Conservation (phyloP, 2,888 invertebrate species). For the Drosophila aldrichi region DNA sequence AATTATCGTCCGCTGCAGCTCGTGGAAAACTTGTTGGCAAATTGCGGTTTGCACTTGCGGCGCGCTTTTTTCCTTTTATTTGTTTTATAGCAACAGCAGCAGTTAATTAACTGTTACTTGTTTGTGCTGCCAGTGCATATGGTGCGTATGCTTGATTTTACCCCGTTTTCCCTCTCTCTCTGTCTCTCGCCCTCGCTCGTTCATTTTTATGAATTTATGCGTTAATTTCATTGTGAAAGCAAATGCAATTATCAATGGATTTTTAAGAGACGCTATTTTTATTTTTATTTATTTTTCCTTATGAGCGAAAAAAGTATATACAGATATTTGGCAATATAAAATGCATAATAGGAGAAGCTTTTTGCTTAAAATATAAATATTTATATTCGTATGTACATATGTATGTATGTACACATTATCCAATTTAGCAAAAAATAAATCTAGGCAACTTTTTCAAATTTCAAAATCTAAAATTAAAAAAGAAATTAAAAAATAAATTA, state of each 20-base stretch:
- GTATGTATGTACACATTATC: too few relatives aligned
- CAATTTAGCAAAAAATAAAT: too few relatives aligned
- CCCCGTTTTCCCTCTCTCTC: background rate
- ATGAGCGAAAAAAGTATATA: too few relatives aligned
- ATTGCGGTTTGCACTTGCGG: slow-evolving; percentile 53
- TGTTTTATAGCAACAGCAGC: slow-evolving; percentile 28
- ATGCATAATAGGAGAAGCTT: background rate
- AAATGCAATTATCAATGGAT: slow-evolving; percentile 27
- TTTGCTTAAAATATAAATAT: too few relatives aligned
- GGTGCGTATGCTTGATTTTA: slow-evolving; percentile 66
- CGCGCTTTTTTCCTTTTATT: slow-evolving; percentile 11
- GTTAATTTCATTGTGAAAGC: slow-evolving; percentile 49
- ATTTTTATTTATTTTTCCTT: background rate
- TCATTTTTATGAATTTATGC: slow-evolving; percentile 29
- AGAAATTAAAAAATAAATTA: too few relatives aligned
- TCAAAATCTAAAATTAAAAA: too few relatives aligned
- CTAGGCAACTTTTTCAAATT: too few relatives aligned
- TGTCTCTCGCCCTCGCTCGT: background rate
- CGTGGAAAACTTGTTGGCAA: slow-evolving; percentile 62
- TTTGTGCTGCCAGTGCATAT: slow-evolving; percentile 34
- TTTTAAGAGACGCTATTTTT: background rate
- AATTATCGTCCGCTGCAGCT: slow-evolving; percentile 42
- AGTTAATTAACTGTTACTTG: slow-evolving; percentile 54
- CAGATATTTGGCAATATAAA: background rate
- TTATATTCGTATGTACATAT: too few relatives aligned